Conservation (phyloP, 2,888 invertebrate genomes). For the Bruchidius siliquastri region DNA sequence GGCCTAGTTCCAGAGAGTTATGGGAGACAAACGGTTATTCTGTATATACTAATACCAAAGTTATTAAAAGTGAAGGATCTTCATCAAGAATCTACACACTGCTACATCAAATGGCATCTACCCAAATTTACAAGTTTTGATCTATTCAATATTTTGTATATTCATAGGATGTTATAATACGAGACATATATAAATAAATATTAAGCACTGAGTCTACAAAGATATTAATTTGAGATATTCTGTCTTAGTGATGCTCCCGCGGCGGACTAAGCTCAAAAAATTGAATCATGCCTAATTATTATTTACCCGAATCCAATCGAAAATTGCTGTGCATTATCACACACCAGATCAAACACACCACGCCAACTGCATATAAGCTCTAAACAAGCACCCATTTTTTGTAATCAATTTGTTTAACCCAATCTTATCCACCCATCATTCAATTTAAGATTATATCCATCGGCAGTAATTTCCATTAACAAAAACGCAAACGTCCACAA, state of each 20-base stretch:
- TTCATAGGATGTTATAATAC: no score
- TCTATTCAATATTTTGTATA: no score
- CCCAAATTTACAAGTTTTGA: no score
- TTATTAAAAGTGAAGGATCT: no score
- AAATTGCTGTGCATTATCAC: neutral
- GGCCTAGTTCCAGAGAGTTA: no score
- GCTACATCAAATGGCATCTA: no score
- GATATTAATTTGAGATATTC: no score
- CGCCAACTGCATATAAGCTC: neutral
- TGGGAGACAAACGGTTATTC: no score
- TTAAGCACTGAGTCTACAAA: no score
- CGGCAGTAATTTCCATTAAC: neutral
- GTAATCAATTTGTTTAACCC: neutral
- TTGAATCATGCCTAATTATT: neutral
- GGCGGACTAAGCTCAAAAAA: neutral
- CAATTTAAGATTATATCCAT: neutral
- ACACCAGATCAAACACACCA: neutral
- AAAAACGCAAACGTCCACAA: neutral
- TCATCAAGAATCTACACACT: no score
- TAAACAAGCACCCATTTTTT: neutral
- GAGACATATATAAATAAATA: no score
- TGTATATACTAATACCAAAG: no score
- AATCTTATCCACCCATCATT: neutral
- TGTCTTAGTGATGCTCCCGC: neutral
- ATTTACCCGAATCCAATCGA: neutral